Base-by-base conservation (phyloP, 1,140 invertebrate species). In the Drosophila quadrilineata region DNA sequence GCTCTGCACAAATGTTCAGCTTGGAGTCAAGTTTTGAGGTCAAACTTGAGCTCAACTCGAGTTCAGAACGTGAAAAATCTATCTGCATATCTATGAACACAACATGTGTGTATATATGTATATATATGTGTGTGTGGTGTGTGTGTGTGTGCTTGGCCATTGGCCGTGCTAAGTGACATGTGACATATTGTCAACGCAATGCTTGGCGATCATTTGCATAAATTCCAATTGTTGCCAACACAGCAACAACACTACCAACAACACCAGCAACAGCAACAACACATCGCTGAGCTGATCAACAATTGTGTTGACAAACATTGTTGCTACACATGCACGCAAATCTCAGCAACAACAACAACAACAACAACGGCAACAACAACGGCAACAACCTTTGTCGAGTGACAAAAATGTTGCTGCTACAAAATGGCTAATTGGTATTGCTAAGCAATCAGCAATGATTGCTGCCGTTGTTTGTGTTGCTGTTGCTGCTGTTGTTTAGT, bases 151-250 rank as follows among this genome's bases (percentile, higher is more conserved):
- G 43, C 29, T 45, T 66, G 52, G 58, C 64, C 65, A 68, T 71
- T 75, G 68, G 45, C 31, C 29, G 58, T 62, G 49, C 62, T 84
- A 84, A 85, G 79, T 85, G 79, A 85, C 79, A 85, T 85, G 79
- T 85, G 79, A 85, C 79, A 85, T 85, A 85, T 85, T 85, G 79
- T 85, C 79, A 85, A 85, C 79, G 79, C 79, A 85, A 67, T 85
- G 79, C 74, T 58, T 58, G 60, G 63, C 79, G 70, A 84, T 84
- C 74, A 85, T 85, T 85, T 85, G 74, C 79, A 85, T 85, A 85
- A 85, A 85, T 85, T 85, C 79, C 77, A 58, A 75, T 75, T 80
- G 69, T 58, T 74, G 45, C 29, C 49, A 58, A 16, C 45, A 31
- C 6, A 49, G 50, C 33, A 28, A 49, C 59, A 52, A n/a, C 43